phyloP scores from a whole-genome alignment of 2,888 invertebrate species.

The Agrotis ipsilon region DNA sequence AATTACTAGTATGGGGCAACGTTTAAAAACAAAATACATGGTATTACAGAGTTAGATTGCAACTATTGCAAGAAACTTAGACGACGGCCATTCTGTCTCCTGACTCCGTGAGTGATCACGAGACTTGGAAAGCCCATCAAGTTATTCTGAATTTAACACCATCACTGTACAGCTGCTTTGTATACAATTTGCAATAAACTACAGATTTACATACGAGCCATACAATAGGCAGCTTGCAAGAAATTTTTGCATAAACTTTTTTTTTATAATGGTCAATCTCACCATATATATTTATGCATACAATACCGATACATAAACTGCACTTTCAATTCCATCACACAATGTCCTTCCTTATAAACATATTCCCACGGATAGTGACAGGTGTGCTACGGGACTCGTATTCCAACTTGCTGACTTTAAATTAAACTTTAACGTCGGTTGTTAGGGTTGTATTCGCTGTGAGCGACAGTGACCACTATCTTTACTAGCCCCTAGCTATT shows the following conservation, averaged over 20 bases:
- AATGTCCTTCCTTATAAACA: conserved; percentile 61
- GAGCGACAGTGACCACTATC: conserved; percentile 33
- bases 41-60: no score
- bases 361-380: conserved; percentile 81
- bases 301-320: conserved; percentile 44
- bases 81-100: no score
- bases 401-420: background rate
- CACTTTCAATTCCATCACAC: conserved; percentile 68
- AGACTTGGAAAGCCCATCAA: background rate
- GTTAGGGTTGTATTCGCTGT: conserved; percentile 21
- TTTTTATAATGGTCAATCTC: background rate
- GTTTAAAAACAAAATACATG: no score
- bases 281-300: conserved; percentile 1
- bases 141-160: background rate
- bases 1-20: no score
- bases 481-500: conserved; percentile 54
- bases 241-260: conserved; percentile 4
- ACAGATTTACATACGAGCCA: conserved; percentile 13
- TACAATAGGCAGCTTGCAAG: conserved; percentile 2
- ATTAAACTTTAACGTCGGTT: background rate
- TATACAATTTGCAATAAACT: conserved; percentile 15
- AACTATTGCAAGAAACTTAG: no score
- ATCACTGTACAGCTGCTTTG: background rate
- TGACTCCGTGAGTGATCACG: background rate
- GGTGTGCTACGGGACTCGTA: conserved; percentile 68